Percentiles rank a stretch among this genome's conserved stretches.
phyloP scores from a whole-genome alignment of 2,113 vertebrate species.

The Laticauda laticaudata region DNA sequence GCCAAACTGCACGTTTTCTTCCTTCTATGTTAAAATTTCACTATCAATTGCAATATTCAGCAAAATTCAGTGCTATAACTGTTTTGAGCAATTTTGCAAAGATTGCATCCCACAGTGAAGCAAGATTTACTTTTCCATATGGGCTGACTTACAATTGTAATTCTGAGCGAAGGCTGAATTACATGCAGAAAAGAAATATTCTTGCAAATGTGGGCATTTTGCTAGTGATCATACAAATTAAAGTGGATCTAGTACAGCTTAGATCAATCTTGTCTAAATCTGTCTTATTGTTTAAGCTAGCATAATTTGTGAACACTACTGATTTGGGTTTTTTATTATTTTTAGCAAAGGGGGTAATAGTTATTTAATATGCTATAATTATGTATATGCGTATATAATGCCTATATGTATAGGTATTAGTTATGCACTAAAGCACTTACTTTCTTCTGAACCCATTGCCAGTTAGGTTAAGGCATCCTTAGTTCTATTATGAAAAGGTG shows the following conservation, averaged over 20 bases:
- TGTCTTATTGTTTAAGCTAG: not conserved
- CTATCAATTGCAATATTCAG: not conserved
- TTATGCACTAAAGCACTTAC: not conserved
- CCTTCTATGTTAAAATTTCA: not conserved
- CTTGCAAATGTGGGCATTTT: not conserved
- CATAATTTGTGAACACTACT: not conserved
- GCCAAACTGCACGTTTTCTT: not conserved
- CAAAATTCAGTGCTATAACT: not conserved
- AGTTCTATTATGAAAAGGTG: not conserved
- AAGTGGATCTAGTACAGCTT: not conserved
- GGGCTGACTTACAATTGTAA: not conserved
- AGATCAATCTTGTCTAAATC: not conserved
- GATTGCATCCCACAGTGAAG: not conserved
- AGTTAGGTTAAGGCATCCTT: not conserved
- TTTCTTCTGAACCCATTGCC: not conserved
- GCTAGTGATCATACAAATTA: not conserved
- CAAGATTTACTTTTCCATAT: not conserved
- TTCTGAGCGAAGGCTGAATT: not conserved
- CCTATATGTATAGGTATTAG: not conserved
- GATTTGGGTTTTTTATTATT: not conserved
- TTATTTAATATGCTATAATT: not conserved
- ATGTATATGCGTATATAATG: not conserved
- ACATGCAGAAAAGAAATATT: not conserved
- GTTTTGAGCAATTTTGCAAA: not conserved
- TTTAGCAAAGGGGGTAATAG: not conserved